A percentile compares a stretch with the other conserved stretches of the same genome.
Evolutionary conservation across 2,797 vertebrate genomes (phyloP).

Genomic region (Mastacembelus armatus): DNA sequence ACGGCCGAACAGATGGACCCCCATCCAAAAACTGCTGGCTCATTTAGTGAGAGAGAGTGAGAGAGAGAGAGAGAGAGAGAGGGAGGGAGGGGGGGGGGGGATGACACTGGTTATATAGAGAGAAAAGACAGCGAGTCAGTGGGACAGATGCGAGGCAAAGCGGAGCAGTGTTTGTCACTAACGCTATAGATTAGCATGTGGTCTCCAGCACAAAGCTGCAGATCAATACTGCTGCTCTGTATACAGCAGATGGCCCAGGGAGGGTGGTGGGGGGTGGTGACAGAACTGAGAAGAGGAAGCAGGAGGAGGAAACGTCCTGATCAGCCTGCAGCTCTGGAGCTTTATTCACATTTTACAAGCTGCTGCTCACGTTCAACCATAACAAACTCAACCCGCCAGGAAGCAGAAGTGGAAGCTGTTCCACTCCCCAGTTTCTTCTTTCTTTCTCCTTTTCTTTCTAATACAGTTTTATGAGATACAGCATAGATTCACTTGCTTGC

Average conservation of each 20-base stretch:
- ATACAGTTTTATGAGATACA: neutral
- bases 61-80: constrained; percentile 36
- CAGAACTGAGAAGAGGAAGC: constrained; percentile 12
- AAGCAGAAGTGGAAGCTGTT: constrained; percentile 9
- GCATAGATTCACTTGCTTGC: neutral
- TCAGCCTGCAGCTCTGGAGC: constrained; percentile 36
- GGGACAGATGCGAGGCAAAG: constrained; percentile 83
- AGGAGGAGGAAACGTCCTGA: constrained; percentile 37
- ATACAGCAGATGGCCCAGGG: constrained; percentile 87
- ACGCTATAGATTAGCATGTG: constrained; percentile 89
- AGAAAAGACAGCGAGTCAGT: constrained; percentile 57
- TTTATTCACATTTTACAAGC: constrained; percentile 40
- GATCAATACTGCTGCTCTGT: constrained; percentile 87
- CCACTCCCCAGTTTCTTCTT: neutral
- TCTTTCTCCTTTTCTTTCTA: neutral
- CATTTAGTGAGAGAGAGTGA: too few species aligned
- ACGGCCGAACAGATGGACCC: constrained; percentile 71
- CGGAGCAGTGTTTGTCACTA: constrained; percentile 83
- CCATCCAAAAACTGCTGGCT: constrained; percentile 74
- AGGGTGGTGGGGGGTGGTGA: constrained; percentile 57
- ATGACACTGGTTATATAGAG: constrained; percentile 50
- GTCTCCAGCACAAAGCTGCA: constrained; percentile 88
- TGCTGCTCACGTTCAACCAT: neutral
- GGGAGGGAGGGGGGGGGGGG: constrained; percentile 35
- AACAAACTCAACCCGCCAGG: neutral